A percentile compares a stretch with the other conserved stretches of the same genome.
Evolutionary conservation across 1,140 invertebrate genomes (phyloP).

Genomic region (Drosophila serrata): DNA sequence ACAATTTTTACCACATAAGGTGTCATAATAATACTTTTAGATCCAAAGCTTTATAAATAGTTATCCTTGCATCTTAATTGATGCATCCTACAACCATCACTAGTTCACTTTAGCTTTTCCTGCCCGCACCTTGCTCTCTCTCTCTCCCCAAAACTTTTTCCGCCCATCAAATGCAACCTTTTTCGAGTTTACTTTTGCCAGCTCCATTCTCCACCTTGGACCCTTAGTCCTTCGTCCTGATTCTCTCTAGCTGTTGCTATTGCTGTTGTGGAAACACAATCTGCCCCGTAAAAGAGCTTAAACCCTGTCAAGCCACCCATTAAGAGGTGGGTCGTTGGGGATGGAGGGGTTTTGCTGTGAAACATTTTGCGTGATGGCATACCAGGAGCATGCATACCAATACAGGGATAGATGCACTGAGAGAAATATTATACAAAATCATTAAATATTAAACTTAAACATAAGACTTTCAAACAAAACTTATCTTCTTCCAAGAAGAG

Average conservation of each 20-base stretch:
- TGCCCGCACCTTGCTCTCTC: constrained; percentile 3
- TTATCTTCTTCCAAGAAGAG: too few relatives aligned
- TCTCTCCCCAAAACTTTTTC: background rate
- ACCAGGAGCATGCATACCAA: constrained; percentile 63
- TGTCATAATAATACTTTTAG: background rate
- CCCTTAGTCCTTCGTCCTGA: constrained; percentile 30
- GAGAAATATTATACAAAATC: background rate
- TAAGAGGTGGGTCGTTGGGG: constrained; percentile 57
- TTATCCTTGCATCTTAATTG: constrained; percentile 25
- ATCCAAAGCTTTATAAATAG: background rate
- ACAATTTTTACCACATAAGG: background rate
- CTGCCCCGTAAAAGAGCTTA: constrained; percentile 82
- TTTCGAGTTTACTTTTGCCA: constrained; percentile 55
- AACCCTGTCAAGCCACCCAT: constrained; percentile 84
- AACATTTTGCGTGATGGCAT: constrained; percentile 82
- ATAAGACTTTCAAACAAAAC: too few relatives aligned
- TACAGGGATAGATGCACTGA: constrained; percentile 25
- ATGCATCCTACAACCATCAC: constrained; percentile 15
- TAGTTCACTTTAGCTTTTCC: constrained; percentile 35
- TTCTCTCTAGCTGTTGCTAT: constrained; percentile 43
- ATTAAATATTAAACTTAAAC: background rate
- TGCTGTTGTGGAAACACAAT: constrained; percentile 76
- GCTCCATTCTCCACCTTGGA: constrained; percentile 30
- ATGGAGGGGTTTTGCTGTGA: constrained; percentile 16
- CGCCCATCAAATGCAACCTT: constrained; percentile 51